Evolutionary conservation across 2,888 invertebrate species (phyloP), one percentile per base, ranked within the genome.

Genomic region (Eilema caniola): DNA sequence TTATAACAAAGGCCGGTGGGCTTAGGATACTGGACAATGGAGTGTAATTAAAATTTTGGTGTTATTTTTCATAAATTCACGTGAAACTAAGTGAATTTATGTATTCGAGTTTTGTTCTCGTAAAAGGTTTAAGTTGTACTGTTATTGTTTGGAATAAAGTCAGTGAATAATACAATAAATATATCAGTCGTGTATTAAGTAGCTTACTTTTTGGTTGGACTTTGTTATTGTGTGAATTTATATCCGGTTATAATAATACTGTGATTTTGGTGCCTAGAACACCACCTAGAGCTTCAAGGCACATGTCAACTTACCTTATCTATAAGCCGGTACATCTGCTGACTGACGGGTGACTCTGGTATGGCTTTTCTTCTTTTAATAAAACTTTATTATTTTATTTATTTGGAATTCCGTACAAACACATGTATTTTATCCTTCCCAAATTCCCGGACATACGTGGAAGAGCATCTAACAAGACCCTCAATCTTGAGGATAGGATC

Each of bases 1-100:
- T 76, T 82, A 72, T 72, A 78, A 83, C 83, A 83, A 83, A 74
- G 75, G 70, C 68, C 47, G 59, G 78, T 74, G 74, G 78, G 78
- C 69, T 81, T 73, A 73, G 75, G 69, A 63, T 62, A 69, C 74
- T 73, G 68, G 76, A 81, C 81, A 82, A 81, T 73, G 78, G 68
- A 74, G 74, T 66, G 71, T 82, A 80, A 85, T 86, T 85, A 84
- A 83, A 77, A 77, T 75, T 73, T 74, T 66, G 62, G 33, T 63
- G 37, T 33, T 59, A 28, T 72, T 62, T 68, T 62, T 69, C 62
- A 53, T 69, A 37, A 57, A 62, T 37, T 56, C 31, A 41, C n/a
- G 53, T 37, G n/a, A 53, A 56, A 60, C 23, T 64, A 64, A 63
- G 69, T 69, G 60, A 37, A 56, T 53, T 65, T 64, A 56, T 63